Percentiles rank a stretch among this genome's conserved stretches.
These are phyloP conservation scores for Corythornis leucogaster DNA, from an alignment of 2,797 vertebrate species.

Conservation along the genomic window DNA sequence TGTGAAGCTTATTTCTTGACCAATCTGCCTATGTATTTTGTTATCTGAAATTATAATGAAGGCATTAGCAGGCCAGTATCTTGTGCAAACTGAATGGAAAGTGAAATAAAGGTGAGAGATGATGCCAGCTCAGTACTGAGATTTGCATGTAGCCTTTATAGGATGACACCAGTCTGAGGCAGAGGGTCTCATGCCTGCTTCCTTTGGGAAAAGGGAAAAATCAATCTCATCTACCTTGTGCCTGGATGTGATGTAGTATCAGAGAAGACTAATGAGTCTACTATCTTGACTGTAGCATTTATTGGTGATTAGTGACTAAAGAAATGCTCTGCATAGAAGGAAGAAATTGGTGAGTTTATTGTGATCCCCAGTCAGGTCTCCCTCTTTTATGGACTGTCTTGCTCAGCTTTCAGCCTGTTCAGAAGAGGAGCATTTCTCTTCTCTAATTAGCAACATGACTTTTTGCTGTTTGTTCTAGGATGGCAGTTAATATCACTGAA, in stretches of 20 bases:
- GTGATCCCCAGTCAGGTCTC: background rate
- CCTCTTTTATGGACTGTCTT: background rate
- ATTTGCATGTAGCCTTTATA: background rate
- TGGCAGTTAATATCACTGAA: background rate
- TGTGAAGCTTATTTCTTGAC: background rate
- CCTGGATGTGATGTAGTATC: background rate
- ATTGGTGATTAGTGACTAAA: background rate
- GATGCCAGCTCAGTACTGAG: background rate
- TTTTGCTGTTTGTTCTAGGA: background rate
- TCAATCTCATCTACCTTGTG: background rate
- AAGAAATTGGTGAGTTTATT: background rate
- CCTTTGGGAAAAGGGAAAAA: background rate
- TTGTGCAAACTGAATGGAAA: background rate
- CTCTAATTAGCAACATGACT: background rate
- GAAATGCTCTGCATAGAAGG: background rate
- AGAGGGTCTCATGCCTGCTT: background rate
- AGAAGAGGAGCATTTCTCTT: background rate
- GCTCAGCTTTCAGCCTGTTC: background rate
- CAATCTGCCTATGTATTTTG: background rate
- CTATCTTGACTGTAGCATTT: background rate
- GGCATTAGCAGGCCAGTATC: background rate
- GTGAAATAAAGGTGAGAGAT: background rate
- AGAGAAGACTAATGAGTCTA: conserved; percentile 16
- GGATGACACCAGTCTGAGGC: background rate
- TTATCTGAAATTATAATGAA: conserved; percentile 11